phyloP scores from a whole-genome alignment of 2,113 vertebrate genomes.

The Leuciscus idus region DNA sequence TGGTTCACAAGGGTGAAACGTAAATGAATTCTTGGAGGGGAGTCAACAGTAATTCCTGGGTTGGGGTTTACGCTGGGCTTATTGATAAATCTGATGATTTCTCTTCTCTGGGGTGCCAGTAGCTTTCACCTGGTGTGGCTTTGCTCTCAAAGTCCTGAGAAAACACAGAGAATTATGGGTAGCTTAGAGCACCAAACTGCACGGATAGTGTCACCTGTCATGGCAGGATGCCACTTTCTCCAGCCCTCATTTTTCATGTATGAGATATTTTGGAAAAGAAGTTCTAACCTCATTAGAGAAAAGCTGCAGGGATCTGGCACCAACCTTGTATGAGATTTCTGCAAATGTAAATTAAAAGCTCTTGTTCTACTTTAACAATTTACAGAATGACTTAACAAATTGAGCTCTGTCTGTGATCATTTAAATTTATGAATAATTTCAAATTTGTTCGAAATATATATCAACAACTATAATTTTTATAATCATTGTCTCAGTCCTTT shows the following conservation, averaged over 20 bases:
- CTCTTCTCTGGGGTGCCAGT: not conserved
- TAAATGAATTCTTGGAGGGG: constrained; percentile 24
- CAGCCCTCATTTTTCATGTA: not conserved
- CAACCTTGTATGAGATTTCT: not conserved
- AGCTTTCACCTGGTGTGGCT: constrained; percentile 2
- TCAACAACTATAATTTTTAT: too few relatives aligned
- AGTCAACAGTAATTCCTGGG: constrained; percentile 35
- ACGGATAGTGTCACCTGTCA: not conserved
- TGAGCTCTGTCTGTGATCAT: not conserved
- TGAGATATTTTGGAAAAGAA: constrained; percentile 13
- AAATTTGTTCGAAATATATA: too few relatives aligned
- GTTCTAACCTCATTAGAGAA: not conserved
- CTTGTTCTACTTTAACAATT: not conserved
- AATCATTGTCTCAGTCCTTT: too few relatives aligned
- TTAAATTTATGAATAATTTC: not conserved
- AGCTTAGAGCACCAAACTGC: not conserved
- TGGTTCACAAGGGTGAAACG: constrained; percentile 20
- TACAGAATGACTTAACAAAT: not conserved
- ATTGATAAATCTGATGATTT: constrained; percentile 52
- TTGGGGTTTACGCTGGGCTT: constrained; percentile 42
- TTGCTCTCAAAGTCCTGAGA: constrained; percentile 27
- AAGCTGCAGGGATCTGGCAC: not conserved
- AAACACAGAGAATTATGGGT: constrained; percentile 34
- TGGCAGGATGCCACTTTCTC: not conserved
- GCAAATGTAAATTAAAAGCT: not conserved